Conservation (phyloP, 2,113 vertebrate species). For the Pachypanchax playfairii region DNA sequence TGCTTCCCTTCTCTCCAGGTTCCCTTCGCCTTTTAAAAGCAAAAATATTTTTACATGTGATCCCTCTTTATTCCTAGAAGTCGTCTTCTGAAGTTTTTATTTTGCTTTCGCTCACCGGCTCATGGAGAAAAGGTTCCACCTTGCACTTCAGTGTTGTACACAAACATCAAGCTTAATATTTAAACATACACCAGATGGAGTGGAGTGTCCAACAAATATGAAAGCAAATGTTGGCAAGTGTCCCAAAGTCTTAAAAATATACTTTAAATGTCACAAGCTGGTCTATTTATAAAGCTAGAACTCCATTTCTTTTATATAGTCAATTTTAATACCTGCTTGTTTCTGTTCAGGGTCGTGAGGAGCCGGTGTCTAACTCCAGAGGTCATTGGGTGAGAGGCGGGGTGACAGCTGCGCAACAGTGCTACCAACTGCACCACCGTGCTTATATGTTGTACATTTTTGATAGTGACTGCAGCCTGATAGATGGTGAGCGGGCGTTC, state of each 20-base stretch:
- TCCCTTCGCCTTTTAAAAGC: conserved; percentile 18
- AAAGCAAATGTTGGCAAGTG: neutral
- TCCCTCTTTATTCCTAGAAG: conserved; percentile 28
- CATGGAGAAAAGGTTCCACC: neutral
- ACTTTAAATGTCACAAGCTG: neutral
- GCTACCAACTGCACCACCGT: too few species aligned
- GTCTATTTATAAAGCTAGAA: neutral
- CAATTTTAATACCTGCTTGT: too few species aligned
- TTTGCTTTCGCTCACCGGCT: neutral
- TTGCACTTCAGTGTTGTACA: conserved; percentile 19
- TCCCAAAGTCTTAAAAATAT: neutral
- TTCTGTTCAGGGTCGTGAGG: too few species aligned
- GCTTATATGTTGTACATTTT: conserved; percentile 1
- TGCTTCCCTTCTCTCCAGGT: conserved; percentile 12
- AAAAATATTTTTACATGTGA: neutral
- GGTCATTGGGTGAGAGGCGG: too few species aligned
- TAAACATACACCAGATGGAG: conserved; percentile 22
- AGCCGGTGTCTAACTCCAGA: too few species aligned
- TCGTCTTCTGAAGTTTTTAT: neutral
- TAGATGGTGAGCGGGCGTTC: neutral
- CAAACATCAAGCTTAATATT: conserved; percentile 38
- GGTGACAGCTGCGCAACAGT: too few species aligned
- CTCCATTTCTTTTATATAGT: neutral
- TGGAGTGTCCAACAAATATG: neutral
- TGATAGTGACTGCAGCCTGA: neutral